Conservation (phyloP, 2,113 vertebrate genomes). For the Colinus virginianus region DNA sequence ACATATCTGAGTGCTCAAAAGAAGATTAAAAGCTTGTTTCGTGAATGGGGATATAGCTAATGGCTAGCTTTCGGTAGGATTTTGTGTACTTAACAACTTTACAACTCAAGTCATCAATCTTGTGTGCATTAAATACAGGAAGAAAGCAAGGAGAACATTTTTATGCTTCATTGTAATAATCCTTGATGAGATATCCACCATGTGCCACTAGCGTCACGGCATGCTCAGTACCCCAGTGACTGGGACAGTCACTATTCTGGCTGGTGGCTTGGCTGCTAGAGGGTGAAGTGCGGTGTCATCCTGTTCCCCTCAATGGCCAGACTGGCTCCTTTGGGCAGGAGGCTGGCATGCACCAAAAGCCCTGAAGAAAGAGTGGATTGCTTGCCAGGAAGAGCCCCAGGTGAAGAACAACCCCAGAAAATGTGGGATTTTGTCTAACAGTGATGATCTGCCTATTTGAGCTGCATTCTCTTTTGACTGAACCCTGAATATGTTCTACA, state of each 20-base stretch:
- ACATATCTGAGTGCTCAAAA: conserved; percentile 60
- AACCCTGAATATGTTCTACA: neutral
- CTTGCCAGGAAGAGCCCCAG: neutral
- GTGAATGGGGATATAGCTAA: neutral
- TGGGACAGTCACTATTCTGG: neutral
- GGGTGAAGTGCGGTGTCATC: neutral
- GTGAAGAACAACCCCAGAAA: neutral
- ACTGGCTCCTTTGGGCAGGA: accelerated
- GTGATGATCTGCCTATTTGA: neutral
- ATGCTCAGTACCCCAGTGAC: accelerated
- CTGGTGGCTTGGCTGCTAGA: neutral
- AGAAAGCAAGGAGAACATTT: neutral
- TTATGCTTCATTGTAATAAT: neutral
- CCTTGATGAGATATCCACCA: neutral
- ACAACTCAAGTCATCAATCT: conserved; percentile 26
- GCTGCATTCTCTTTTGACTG: neutral
- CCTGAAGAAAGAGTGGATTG: neutral
- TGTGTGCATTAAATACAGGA: neutral
- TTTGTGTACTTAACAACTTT: conserved; percentile 37
- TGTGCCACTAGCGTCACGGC: neutral
- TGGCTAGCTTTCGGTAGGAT: conserved; percentile 35
- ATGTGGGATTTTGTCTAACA: neutral
- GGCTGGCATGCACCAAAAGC: neutral
- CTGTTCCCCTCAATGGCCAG: accelerated
- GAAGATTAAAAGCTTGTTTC: conserved; percentile 66